phyloP scores from a whole-genome alignment of 2,113 vertebrate genomes.

The Nymphicus hollandicus region DNA sequence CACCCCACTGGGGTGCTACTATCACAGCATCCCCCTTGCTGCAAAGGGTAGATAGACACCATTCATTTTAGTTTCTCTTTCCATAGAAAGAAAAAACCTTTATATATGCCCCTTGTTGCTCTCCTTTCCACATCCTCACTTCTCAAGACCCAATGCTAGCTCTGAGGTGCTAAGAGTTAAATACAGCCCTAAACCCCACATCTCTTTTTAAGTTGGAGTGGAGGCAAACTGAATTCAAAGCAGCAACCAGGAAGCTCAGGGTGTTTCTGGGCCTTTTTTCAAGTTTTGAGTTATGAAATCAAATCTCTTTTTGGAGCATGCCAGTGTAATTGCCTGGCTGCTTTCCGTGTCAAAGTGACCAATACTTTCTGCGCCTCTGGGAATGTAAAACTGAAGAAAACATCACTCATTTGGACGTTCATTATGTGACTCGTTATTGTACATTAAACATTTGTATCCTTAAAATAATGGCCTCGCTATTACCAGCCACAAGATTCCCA shows the following conservation, averaged over 20 bases:
- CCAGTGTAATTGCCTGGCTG: constrained; percentile 28
- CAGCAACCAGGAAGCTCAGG: not conserved
- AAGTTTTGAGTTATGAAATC: not conserved
- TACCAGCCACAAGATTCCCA: constrained; percentile 25
- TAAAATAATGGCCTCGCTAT: constrained; percentile 25
- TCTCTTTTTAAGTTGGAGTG: not conserved
- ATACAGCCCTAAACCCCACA: not conserved
- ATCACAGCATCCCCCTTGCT: not conserved
- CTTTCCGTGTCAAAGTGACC: constrained; percentile 41
- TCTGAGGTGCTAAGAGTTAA: not conserved
- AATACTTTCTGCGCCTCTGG: constrained; percentile 41
- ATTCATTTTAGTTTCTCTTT: not conserved
- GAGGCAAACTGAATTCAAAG: not conserved
- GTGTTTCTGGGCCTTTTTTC: constrained; percentile 7
- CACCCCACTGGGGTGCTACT: not conserved
- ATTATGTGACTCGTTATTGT: constrained; percentile 31
- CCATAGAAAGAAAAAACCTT: constrained; percentile 19
- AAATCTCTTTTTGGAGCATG: not conserved
- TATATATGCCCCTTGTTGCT: constrained; percentile 37
- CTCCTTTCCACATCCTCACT: not conserved
- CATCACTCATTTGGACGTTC: constrained; percentile 48
- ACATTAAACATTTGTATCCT: constrained; percentile 57
- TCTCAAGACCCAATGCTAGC: constrained; percentile 27
- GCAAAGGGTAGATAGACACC: not conserved
- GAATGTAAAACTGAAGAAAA: constrained; percentile 22